Evolutionary conservation across 2,888 invertebrate genomes (phyloP), one percentile per base, ranked within the genome.

Genomic region (Drosophila monieri): DNA sequence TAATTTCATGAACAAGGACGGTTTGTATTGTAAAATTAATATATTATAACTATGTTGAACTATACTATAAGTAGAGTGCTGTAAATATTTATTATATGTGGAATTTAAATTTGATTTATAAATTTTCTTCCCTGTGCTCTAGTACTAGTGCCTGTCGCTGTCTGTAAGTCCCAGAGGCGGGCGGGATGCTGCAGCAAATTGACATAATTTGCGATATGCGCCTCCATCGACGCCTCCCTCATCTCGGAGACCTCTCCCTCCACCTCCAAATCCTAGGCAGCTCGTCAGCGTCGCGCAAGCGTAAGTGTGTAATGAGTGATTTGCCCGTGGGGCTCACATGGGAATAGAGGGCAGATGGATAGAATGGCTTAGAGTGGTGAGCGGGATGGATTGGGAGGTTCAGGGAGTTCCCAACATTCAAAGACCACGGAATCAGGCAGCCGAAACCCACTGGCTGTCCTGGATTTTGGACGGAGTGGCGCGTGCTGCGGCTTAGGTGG

Each of bases 281-380:
- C 48, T 53, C 55, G 54, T 60, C 65, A 55, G 44, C 41, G 66
- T 58, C 73, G 74, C 73, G 71, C 73, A 75, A 74, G 86, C 78
- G 74, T 78, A 76, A 86, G 88, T 76, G 87, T 86, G 85, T 84
- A 85, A 85, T 86, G 85, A 86, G 73, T 86, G 85, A 85, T 85
- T 85, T 86, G 78, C 76, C 85, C 87, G 78, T 73, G 71, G 77
- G 87, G 74, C 76, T 56, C 65, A 54, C 67, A 64, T 62, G 80
- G 60, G 70, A 78, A 46, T 56, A 37, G 32, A n/a, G 39, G 35
- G 60, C 9, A 37, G 32, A 30, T 39, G 30, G 18, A 18, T 4
- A 10, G 37, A 6, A 14, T 14, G 46, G 35, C 14, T 25, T n/a
- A 4, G 6, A 15, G 9, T 32, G 32, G 32, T 10, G 3, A 12